Evolutionary conservation across 2,113 vertebrate genomes (phyloP).

Genomic region (Cyphomyrus discorhynchus): DNA sequence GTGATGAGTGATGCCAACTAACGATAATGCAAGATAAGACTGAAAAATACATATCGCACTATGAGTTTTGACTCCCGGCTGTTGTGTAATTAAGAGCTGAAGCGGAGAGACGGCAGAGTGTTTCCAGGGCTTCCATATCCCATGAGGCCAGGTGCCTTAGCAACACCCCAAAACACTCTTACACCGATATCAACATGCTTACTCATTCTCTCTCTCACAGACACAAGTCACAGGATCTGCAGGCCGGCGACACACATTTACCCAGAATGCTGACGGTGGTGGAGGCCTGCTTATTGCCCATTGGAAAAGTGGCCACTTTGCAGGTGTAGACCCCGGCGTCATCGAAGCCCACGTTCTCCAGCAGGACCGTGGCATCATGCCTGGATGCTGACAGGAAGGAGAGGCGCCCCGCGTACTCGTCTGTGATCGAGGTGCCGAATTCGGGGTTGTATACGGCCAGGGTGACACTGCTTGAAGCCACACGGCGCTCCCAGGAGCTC

Average conservation of each 20-base stretch:
- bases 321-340: constrained; percentile 87
- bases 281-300: constrained; percentile 82
- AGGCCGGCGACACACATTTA: constrained; percentile 47
- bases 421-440: constrained; percentile 78
- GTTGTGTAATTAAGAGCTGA: constrained; percentile 31
- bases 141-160: constrained; percentile 25
- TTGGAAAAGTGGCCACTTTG: constrained; percentile 88
- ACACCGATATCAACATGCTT: not conserved
- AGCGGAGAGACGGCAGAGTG: not conserved
- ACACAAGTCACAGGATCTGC: not conserved
- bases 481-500: constrained; percentile 84
- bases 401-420: constrained; percentile 72
- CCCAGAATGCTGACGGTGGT: constrained; percentile 79
- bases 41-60: not conserved
- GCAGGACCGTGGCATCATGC: constrained; percentile 78
- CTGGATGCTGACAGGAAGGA: constrained; percentile 78
- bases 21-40: not conserved
- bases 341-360: constrained; percentile 75
- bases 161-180: constrained; percentile 1
- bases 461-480: constrained; percentile 71
- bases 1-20: not conserved
- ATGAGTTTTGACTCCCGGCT: constrained; percentile 1
- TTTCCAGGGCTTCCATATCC: constrained; percentile 26
- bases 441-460: constrained; percentile 85
- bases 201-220: not conserved